Percentiles rank a stretch among this genome's conserved stretches.
Conservation (phyloP, 2,113 vertebrate genomes). For the Xenopus borealis region DNA sequence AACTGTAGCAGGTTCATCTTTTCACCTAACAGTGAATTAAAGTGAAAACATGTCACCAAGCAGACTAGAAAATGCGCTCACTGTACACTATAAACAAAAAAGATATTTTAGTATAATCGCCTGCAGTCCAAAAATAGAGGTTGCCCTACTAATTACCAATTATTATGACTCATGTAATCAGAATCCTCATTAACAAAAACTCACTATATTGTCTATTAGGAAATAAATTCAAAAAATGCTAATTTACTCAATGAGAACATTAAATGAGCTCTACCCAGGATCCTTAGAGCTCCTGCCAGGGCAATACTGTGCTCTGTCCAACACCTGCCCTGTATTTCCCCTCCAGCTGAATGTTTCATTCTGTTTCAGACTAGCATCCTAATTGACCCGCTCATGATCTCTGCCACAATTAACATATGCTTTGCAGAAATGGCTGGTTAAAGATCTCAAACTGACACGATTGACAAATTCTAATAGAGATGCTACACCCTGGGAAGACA, state of each 20-base stretch:
- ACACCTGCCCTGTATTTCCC: conserved; percentile 79
- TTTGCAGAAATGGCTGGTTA: conserved; percentile 94
- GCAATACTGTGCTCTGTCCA: conserved; percentile 63
- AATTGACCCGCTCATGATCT: conserved; percentile 95
- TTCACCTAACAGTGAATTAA: no score
- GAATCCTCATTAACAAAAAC: conserved; percentile 79
- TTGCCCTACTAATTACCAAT: conserved; percentile 76
- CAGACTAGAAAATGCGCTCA: conserved; percentile 40
- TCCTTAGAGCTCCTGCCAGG: conserved; percentile 70
- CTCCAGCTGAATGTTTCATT: conserved; percentile 84
- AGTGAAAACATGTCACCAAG: conserved; percentile 17
- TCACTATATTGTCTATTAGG: conserved; percentile 78
- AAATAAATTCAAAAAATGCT: conserved; percentile 78
- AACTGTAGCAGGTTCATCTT: no score
- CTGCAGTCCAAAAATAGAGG: conserved; percentile 74
- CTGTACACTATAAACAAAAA: not conserved
- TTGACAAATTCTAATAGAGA: conserved; percentile 80
- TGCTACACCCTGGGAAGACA: conserved; percentile 68
- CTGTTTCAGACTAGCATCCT: conserved; percentile 82
- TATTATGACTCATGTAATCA: conserved; percentile 80
- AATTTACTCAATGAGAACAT: conserved; percentile 80
- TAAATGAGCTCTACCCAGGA: conserved; percentile 78
- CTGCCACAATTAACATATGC: conserved; percentile 94
- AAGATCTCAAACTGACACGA: conserved; percentile 76
- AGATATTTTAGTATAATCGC: conserved; percentile 45